These are phyloP conservation scores for Poecile atricapillus DNA, from an alignment of 2,113 vertebrate species.

Conservation along the genomic window DNA sequence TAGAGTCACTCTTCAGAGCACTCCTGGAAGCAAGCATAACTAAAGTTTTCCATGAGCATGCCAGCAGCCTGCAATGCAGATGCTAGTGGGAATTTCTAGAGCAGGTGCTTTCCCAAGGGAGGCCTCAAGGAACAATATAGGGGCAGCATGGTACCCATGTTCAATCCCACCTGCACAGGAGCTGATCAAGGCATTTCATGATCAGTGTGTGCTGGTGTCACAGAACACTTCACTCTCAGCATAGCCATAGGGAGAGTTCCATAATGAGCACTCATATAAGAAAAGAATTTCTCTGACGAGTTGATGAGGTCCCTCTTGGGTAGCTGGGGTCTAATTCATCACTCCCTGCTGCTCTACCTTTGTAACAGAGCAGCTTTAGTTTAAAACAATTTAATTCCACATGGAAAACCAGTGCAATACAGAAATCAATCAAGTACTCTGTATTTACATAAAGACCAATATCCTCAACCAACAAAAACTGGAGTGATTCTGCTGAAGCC, in stretches of 20 bases:
- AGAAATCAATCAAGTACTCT: constrained; percentile 1
- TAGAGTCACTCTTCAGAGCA: background rate
- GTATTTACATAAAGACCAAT: constrained; percentile 1
- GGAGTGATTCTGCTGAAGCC: background rate
- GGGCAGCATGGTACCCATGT: background rate
- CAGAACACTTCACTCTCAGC: background rate
- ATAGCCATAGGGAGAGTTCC: background rate
- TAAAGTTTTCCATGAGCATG: background rate
- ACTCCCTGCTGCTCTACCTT: background rate
- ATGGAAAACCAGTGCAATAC: background rate
- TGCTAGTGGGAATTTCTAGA: background rate
- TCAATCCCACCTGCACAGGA: background rate
- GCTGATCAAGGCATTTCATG: background rate
- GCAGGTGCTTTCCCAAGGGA: background rate
- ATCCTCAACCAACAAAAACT: background rate
- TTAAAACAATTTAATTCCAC: constrained; percentile 12
- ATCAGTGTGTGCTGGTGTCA: background rate
- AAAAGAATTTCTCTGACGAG: background rate
- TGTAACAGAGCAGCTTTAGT: background rate
- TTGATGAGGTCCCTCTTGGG: background rate
- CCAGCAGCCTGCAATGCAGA: background rate
- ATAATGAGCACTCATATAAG: background rate
- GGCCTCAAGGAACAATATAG: fast-evolving
- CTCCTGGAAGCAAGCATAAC: background rate
- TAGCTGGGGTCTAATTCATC: background rate